Percentiles rank a stretch among this genome's conserved stretches.
phyloP scores from a whole-genome alignment of 2,797 vertebrate species.

The Alectoris magna region DNA sequence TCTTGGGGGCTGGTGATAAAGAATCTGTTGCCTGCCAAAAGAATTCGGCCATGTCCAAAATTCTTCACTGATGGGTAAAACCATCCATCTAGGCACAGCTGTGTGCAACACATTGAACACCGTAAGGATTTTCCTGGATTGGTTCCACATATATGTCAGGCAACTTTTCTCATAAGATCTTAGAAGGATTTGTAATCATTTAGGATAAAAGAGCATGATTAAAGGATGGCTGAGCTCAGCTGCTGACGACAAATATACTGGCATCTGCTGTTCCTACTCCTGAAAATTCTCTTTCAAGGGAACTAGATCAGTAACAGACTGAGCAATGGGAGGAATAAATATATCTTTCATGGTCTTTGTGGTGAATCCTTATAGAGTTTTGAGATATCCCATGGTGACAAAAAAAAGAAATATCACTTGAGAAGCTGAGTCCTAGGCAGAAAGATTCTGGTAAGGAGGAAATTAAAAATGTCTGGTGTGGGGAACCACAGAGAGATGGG shows the following conservation, averaged over 20 bases:
- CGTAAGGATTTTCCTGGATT: constrained; percentile 54
- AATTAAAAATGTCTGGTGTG: constrained; percentile 37
- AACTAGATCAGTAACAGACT: constrained; percentile 51
- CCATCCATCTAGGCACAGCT: constrained; percentile 38
- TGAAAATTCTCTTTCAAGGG: constrained; percentile 44
- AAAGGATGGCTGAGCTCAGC: constrained; percentile 52
- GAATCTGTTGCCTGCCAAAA: neutral
- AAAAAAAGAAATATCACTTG: neutral
- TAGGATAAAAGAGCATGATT: constrained; percentile 53
- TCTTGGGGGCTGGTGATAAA: neutral
- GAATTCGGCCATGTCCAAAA: neutral
- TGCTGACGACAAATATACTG: constrained; percentile 63
- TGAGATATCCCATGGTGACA: constrained; percentile 1
- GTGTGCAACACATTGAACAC: neutral
- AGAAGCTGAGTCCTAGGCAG: constrained; percentile 13
- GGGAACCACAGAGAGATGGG: neutral
- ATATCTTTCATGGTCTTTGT: constrained; percentile 20
- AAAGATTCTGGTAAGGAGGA: constrained; percentile 34
- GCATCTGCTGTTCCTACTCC: constrained; percentile 62
- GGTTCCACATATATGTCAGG: constrained; percentile 50
- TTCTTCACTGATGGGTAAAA: neutral
- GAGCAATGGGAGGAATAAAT: constrained; percentile 39
- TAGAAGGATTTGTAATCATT: constrained; percentile 61
- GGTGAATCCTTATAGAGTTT: constrained; percentile 37
- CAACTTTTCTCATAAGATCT: constrained; percentile 52